These are phyloP conservation scores for Xiphorhynchus elegans DNA, from an alignment of 2,113 vertebrate species.

Conservation along the genomic window DNA sequence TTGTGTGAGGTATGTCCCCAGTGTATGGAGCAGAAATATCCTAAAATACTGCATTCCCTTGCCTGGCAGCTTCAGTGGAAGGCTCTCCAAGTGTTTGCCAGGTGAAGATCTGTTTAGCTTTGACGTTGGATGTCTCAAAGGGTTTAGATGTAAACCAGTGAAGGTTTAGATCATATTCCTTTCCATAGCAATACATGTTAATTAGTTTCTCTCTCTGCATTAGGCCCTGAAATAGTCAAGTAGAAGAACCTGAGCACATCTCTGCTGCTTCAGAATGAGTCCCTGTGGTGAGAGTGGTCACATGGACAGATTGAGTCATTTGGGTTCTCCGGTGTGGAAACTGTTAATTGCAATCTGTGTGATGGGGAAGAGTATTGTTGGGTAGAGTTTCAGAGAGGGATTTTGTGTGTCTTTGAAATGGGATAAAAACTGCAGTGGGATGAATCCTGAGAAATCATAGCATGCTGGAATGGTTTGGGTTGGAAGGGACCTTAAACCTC, in stretches of 20 bases:
- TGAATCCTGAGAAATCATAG: background rate
- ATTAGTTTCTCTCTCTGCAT: background rate
- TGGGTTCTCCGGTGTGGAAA: background rate
- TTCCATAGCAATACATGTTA: background rate
- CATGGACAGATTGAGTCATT: accelerated
- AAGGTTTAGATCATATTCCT: background rate
- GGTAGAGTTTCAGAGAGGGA: background rate
- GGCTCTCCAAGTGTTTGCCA: background rate
- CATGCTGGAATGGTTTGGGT: background rate
- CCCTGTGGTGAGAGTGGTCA: background rate
- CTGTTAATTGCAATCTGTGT: background rate
- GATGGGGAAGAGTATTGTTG: background rate
- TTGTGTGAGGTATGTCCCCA: background rate
- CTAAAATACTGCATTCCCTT: background rate
- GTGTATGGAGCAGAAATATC: background rate
- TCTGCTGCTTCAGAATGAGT: background rate
- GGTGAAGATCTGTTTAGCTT: background rate
- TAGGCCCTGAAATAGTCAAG: background rate
- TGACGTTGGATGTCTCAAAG: background rate
- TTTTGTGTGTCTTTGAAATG: background rate
- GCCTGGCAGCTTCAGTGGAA: conserved; percentile 6
- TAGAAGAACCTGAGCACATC: background rate
- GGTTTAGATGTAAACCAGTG: background rate
- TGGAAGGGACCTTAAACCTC: background rate
- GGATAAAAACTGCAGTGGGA: background rate